phyloP scores from a whole-genome alignment of 1,140 invertebrate genomes.

The Cyrtorhinus lividipennis region DNA sequence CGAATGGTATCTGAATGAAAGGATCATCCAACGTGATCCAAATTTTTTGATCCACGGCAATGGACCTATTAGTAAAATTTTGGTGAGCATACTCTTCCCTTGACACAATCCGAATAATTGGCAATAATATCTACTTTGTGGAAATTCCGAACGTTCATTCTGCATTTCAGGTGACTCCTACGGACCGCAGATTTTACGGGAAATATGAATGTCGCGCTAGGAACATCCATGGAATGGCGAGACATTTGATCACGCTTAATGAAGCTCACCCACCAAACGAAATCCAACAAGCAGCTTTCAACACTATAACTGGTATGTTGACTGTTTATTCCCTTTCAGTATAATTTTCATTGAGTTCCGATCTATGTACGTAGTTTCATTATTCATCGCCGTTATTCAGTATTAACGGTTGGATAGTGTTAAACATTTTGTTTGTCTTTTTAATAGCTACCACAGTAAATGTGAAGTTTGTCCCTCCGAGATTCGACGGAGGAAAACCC shows the following conservation, averaged over 20 bases:
- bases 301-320: conserved; percentile 41
- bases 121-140: neutral
- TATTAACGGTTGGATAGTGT: too few species aligned
- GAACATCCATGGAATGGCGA: conserved; percentile 54
- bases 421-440: too few species aligned
- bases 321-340: too few species aligned
- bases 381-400: too few species aligned
- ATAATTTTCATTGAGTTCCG: too few species aligned
- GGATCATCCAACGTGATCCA: conserved; percentile 31
- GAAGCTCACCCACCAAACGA: conserved; percentile 46
- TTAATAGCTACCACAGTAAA: conserved; percentile 58
- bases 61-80: conserved; percentile 51
- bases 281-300: conserved; percentile 41
- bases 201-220: conserved; percentile 67
- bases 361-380: too few species aligned
- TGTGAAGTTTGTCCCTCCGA: conserved; percentile 57
- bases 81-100: conserved; percentile 29
- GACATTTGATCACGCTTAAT: conserved; percentile 50
- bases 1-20: conserved; percentile 49
- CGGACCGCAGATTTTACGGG: conserved; percentile 48
- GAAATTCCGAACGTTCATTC: conserved; percentile 1
- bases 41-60: conserved; percentile 38
- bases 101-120: neutral
- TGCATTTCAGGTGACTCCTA: conserved; percentile 39
- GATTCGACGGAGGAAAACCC: conserved; percentile 54